Evolutionary conservation across 1,140 invertebrate species (phyloP), one percentile per base, ranked within the genome.

Genomic region (Micrasema longulum): DNA sequence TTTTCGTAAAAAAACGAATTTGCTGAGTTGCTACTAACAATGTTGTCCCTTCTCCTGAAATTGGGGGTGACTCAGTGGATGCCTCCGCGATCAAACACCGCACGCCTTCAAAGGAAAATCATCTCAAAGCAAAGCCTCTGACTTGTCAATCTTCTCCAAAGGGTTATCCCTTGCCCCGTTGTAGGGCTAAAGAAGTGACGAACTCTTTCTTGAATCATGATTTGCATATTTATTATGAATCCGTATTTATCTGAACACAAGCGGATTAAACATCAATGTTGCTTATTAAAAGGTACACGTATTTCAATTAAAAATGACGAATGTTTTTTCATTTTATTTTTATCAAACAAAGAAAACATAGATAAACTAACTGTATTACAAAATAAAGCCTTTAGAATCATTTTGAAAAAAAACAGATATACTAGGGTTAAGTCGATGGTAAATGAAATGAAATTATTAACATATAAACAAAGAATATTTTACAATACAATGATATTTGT

Each of bases 211-310:
- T 35, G 6, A 1, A 10, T 22, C 55, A n/a, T 38, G 35, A 60
- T 60, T 60, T 60, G 55, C 55, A 60, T 60, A 60, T 22, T 43
- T 60, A 60, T 60, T 60, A 60, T 43, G 12, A 60, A 60, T 60
- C 55, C 35, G 35, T 60, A 18, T 60, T 60, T 60, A 60, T 60
- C 55, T 60, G 36, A 60, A 60, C 55, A 60, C 18, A 60, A 60
- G 10, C 55, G 36, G 55, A 38, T 60, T 60, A 41, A 2, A 4
- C 35, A 18, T 5, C 31, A 16, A 14, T 41, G 36, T 36, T 41
- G 11, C 26, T 18, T 41, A 60, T 60, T 60, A 60, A 60, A 60
- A 31, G 55, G 36, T 60, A 41, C 31, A 60, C 41, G 55, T 60
- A 11, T 38, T 41, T 41, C 20, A 60, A 60, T 60, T 60, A 60